Conservation (phyloP, 2,797 vertebrate genomes). For the Adrianichthys oophorus region DNA sequence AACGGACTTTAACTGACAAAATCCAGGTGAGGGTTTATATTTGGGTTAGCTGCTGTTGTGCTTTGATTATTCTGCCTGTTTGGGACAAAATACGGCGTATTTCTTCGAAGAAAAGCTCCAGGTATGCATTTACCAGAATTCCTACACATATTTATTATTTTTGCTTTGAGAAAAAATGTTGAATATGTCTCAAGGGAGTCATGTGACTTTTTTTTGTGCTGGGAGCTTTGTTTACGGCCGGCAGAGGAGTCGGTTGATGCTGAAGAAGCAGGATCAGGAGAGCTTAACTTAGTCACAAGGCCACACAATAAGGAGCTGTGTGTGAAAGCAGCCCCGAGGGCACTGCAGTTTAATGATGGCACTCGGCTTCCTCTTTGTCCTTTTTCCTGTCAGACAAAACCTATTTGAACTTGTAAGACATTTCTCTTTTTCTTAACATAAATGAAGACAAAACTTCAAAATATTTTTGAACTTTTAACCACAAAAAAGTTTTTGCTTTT, state of each 20-base stretch:
- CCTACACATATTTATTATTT: too few relatives aligned
- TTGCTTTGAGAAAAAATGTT: constrained; percentile 3
- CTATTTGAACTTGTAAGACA: not conserved
- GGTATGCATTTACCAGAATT: too few relatives aligned
- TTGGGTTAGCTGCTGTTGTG: not conserved
- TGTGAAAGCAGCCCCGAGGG: constrained; percentile 48
- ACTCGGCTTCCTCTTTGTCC: constrained; percentile 20
- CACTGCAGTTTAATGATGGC: constrained; percentile 24
- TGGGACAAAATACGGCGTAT: too few relatives aligned
- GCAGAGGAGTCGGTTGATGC: constrained; percentile 18
- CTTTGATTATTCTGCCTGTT: too few relatives aligned
- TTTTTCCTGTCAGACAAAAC: constrained; percentile 41
- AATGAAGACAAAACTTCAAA: not conserved
- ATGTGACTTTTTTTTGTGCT: constrained; percentile 43
- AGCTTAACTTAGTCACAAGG: constrained; percentile 67
- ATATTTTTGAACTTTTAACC: not conserved
- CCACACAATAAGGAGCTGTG: constrained; percentile 57
- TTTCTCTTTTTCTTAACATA: not conserved
- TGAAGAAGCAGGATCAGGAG: constrained; percentile 36
- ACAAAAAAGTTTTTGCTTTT: not conserved
- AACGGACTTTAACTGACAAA: constrained; percentile 59
- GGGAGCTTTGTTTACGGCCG: constrained; percentile 8
- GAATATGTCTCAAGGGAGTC: constrained; percentile 9
- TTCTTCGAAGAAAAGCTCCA: too few relatives aligned
- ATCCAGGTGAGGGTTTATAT: constrained; percentile 58